These are phyloP conservation scores for Apaloderma vittatum DNA, from an alignment of 2,113 vertebrate genomes.

Conservation along the genomic window DNA sequence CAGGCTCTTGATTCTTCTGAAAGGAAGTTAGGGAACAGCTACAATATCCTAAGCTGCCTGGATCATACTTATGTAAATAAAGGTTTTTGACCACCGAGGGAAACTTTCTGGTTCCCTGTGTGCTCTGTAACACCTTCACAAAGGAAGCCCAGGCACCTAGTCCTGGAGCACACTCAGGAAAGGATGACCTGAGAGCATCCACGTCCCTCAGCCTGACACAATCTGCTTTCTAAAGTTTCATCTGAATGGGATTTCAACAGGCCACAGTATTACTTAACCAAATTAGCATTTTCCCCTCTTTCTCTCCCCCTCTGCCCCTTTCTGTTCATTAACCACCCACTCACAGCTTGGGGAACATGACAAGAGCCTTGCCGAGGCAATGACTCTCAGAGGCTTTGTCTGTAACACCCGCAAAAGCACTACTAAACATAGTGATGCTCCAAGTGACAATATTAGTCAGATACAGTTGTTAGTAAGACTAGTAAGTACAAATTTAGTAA, in stretches of 20 bases:
- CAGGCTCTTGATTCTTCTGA: background rate
- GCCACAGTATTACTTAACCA: background rate
- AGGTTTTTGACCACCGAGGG: background rate
- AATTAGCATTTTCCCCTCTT: background rate
- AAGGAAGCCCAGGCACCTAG: background rate
- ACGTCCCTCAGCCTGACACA: background rate
- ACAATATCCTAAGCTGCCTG: background rate
- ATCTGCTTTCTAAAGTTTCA: background rate
- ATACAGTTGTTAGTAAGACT: background rate
- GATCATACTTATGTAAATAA: background rate
- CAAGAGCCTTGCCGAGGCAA: constrained; percentile 1
- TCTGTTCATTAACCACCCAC: constrained; percentile 41
- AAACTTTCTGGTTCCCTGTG: background rate
- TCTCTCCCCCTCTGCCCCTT: background rate
- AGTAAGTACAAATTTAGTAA: background rate
- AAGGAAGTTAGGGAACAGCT: background rate
- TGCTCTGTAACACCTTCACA: background rate
- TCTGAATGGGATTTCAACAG: constrained; percentile 17
- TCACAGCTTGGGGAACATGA: background rate
- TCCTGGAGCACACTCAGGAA: background rate
- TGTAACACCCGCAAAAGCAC: background rate
- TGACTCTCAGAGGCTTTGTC: background rate
- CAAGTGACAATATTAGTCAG: background rate
- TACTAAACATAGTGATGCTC: background rate
- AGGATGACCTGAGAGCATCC: background rate